Percentiles rank a stretch among this genome's conserved stretches.
phyloP scores from a whole-genome alignment of 2,797 vertebrate species.

The Momotus momota region DNA sequence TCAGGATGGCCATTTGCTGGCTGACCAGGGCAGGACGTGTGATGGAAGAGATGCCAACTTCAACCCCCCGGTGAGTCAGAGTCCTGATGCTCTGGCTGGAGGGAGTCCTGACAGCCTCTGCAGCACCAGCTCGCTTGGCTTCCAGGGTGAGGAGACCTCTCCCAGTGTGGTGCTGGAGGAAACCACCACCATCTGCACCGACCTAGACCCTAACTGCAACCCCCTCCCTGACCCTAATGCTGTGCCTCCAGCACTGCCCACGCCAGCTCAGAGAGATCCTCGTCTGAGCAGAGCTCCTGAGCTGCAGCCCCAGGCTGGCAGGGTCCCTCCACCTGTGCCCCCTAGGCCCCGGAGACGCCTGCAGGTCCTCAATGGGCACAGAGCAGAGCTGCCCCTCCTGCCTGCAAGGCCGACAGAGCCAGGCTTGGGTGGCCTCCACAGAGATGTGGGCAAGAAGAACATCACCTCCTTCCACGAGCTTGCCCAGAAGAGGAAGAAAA shows the following conservation, averaged over 20 bases:
- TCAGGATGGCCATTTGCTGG: background rate
- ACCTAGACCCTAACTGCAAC: constrained; percentile 80
- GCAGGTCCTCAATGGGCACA: background rate
- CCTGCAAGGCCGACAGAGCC: fast-evolving
- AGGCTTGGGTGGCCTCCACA: background rate
- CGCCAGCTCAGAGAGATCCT: constrained; percentile 75
- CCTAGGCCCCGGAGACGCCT: constrained; percentile 38
- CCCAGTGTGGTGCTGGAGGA: constrained; percentile 36
- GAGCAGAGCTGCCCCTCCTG: background rate
- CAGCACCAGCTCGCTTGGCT: constrained; percentile 49
- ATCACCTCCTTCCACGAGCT: constrained; percentile 93
- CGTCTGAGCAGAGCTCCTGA: background rate
- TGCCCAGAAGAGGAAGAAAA: constrained; percentile 85
- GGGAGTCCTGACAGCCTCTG: constrained; percentile 78
- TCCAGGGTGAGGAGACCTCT: constrained; percentile 73
- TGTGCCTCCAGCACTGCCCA: constrained; percentile 67
- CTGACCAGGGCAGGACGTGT: background rate
- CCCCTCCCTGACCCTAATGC: constrained; percentile 76
- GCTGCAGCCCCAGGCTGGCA: background rate
- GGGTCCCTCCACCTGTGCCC: constrained; percentile 20
- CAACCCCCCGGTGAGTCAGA: constrained; percentile 61
- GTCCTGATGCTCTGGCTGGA: constrained; percentile 71
- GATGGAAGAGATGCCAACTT: background rate
- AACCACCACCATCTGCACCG: background rate
- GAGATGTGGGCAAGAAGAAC: constrained; percentile 49